Evolutionary conservation across 1,140 invertebrate genomes (phyloP).

Genomic region (Cydia amplana): DNA sequence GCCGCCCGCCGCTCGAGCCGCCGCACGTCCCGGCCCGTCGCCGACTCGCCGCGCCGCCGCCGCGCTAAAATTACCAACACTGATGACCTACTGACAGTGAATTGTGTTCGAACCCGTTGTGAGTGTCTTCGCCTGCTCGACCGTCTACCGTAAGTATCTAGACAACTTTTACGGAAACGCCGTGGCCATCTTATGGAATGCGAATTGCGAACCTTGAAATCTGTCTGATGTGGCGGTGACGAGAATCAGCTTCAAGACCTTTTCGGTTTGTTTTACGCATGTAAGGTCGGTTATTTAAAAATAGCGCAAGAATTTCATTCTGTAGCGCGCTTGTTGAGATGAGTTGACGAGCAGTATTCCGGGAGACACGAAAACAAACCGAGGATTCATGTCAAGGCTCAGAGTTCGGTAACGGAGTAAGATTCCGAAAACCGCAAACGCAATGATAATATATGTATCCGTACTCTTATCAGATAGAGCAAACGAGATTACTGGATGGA

Average conservation of each 20-base stretch:
- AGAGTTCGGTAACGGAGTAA: constrained; percentile 45
- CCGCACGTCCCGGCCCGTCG: constrained; percentile 53
- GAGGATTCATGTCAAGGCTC: constrained; percentile 60
- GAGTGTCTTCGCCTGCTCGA: constrained; percentile 42
- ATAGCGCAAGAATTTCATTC: constrained; percentile 46
- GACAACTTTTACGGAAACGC: constrained; percentile 44
- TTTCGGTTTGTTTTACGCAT: constrained; percentile 25
- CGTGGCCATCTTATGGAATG: constrained; percentile 68
- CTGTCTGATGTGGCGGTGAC: constrained; percentile 54
- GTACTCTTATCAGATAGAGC: constrained; percentile 17
- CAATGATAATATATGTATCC: constrained; percentile 23
- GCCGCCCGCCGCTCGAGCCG: constrained; percentile 49
- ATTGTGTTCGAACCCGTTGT: constrained; percentile 52
- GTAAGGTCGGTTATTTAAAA: constrained; percentile 50
- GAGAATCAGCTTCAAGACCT: not conserved
- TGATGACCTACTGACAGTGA: constrained; percentile 66
- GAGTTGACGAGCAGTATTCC: constrained; percentile 48
- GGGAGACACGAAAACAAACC: constrained; percentile 50
- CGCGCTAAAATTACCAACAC: constrained; percentile 66
- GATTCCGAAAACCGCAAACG: constrained; percentile 16
- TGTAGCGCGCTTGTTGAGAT: constrained; percentile 36
- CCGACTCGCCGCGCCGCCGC: constrained; percentile 52
- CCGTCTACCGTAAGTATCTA: constrained; percentile 48
- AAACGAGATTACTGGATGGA: constrained; percentile 22
- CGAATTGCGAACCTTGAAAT: constrained; percentile 68